A percentile compares a stretch with the other conserved stretches of the same genome.
Evolutionary conservation across 2,797 vertebrate genomes (phyloP).

Genomic region (Morelia viridis): DNA sequence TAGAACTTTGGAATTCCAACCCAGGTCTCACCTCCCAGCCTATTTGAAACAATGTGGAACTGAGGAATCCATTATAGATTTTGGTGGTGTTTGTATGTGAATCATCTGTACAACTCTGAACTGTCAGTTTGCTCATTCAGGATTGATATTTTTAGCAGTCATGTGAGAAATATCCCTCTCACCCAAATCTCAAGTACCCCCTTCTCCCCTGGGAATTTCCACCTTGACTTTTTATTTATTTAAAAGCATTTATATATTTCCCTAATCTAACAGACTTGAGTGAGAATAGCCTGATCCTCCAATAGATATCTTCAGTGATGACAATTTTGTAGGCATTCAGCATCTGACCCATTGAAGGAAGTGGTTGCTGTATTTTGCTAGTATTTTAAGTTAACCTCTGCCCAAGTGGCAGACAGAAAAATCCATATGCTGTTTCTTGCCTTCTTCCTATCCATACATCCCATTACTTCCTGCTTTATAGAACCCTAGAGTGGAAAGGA

Average conservation of each 20-base stretch:
- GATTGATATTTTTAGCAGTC: neutral
- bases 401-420: neutral
- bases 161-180: neutral
- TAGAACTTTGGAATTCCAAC: neutral
- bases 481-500: slow-evolving; percentile 29
- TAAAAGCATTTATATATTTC: neutral
- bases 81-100: neutral
- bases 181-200: neutral
- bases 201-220: neutral
- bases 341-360: neutral
- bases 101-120: neutral
- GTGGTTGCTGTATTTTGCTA: neutral
- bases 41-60: neutral
- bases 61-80: neutral
- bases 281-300: neutral
- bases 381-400: neutral
- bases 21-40: neutral
- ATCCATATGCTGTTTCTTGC: slow-evolving; percentile 3
- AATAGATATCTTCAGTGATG: neutral
- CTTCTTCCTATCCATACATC: slow-evolving; percentile 14
- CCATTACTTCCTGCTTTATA: slow-evolving; percentile 31
- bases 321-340: neutral
- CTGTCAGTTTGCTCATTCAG: neutral
- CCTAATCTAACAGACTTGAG: neutral
- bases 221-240: neutral